Percentiles rank a stretch among this genome's conserved stretches.
phyloP scores from a whole-genome alignment of 2,113 vertebrate species.

The Maccullochella peelii region DNA sequence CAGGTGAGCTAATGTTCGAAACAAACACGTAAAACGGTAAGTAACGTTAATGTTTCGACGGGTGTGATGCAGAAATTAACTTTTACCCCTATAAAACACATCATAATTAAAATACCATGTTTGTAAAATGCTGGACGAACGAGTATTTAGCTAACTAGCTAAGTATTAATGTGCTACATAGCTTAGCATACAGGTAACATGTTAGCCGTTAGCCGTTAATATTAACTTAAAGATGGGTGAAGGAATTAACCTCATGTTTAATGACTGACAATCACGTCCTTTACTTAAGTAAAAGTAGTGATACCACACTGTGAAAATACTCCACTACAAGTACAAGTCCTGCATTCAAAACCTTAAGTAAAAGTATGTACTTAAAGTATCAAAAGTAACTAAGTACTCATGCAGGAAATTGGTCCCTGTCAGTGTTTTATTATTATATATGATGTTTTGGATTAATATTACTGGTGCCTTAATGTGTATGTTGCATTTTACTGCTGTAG shows the following conservation, averaged over 20 bases:
- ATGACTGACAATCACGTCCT: neutral
- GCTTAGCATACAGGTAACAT: too few relatives aligned
- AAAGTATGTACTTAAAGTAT: too few relatives aligned
- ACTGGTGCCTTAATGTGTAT: neutral
- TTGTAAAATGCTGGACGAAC: neutral
- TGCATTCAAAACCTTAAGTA: too few relatives aligned
- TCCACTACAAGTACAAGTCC: too few relatives aligned
- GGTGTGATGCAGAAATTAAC: neutral
- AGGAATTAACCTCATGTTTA: neutral
- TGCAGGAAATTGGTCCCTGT: too few relatives aligned
- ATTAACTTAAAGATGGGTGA: neutral
- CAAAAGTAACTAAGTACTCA: too few relatives aligned
- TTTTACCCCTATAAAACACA: neutral
- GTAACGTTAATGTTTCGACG: neutral
- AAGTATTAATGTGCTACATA: too few relatives aligned
- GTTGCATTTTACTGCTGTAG: neutral
- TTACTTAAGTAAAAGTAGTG: too few relatives aligned
- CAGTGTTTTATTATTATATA: too few relatives aligned
- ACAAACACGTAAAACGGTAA: neutral
- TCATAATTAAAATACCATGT: neutral
- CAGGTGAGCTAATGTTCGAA: neutral
- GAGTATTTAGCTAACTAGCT: neutral
- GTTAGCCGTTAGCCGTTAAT: too few relatives aligned
- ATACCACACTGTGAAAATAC: neutral
- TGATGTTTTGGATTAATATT: neutral